Evolutionary conservation across 92 coral and sea anemone genomes (phyloP), one percentile per base, ranked within the genome.

Genomic region (Blastomussa wellsi): DNA sequence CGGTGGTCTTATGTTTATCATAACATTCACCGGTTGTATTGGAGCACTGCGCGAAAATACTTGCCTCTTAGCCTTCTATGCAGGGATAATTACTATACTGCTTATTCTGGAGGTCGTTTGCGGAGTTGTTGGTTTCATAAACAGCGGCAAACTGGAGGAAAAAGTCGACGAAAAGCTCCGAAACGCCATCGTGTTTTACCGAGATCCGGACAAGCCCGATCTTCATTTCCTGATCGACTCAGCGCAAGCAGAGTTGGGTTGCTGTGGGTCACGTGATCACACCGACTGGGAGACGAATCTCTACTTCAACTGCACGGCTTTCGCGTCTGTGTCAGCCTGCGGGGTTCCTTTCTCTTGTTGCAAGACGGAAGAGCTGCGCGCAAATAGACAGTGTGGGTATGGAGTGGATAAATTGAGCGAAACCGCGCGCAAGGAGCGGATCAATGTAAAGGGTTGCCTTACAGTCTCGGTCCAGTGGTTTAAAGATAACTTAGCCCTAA

Each of bases 291-390:
- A 85, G 41, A 75, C 88, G 47, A 96, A 96, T 67, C 77, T 87
- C 17, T 96, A 96, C 81, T 96, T 92, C 88, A 96, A 96, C 91
- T 94, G 99, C 78, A 71, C 93, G 7, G 51, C 93, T 6, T 86
- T 78, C 4, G 28, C 22, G 65, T 81, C 89, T 0, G 80, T 66
- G 9, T 92, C 91, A 55, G 83, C 88, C 19, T 94, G 99, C 44
- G 95, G 96, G 13, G 99, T 96, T 26, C 99, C 99, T 0, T 93
- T 55, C 65, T 92, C 99, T 9, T 96, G 99, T 74, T 96, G 99
- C 79, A 86, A 66, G 36, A 80, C 77, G 10, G 97, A 94, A 44
- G 80, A 48, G 20, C 85, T 69, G 16, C 79, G 47, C 28, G 59
- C 80, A 1, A 96, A 96, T 83, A 89, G 98, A 19, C 95, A 92